Evolutionary conservation across 2,888 invertebrate genomes (phyloP).

Genomic region (Eupithecia vulgata): DNA sequence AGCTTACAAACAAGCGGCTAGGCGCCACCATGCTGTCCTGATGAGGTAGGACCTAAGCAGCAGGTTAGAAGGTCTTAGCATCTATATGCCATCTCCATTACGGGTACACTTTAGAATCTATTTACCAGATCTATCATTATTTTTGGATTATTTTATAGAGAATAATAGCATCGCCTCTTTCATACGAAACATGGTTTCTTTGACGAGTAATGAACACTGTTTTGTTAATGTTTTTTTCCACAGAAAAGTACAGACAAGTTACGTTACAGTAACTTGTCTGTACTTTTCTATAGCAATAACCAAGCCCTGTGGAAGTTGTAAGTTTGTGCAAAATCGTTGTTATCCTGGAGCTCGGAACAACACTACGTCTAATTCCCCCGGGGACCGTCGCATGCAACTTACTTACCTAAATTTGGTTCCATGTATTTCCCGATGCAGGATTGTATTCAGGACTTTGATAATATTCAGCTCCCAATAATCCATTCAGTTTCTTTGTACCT

Average conservation of each 20-base stretch:
- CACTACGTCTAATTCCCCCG: constrained; percentile 18
- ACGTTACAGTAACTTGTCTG: too few relatives aligned
- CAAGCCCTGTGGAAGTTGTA: neutral
- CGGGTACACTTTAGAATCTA: too few relatives aligned
- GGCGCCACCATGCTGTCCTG: too few relatives aligned
- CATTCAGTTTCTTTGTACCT: neutral
- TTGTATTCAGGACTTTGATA: neutral
- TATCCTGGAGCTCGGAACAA: constrained; percentile 10
- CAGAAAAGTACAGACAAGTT: neutral
- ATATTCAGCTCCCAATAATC: neutral
- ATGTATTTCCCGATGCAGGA: neutral
- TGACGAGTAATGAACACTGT: neutral
- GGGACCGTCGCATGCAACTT: constrained; percentile 19
- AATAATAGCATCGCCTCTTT: neutral
- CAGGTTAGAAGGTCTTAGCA: too few relatives aligned
- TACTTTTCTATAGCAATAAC: neutral
- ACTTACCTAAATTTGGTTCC: constrained; percentile 21
- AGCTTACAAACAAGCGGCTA: too few relatives aligned
- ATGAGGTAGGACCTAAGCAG: too few relatives aligned
- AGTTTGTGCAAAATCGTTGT: neutral
- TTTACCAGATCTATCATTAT: neutral
- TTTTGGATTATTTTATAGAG: neutral
- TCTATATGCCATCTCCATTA: too few relatives aligned
- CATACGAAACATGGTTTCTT: neutral
- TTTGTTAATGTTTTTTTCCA: neutral